Evolutionary conservation across 2,888 invertebrate species (phyloP).

Genomic region (Amphimallon solstitiale): DNA sequence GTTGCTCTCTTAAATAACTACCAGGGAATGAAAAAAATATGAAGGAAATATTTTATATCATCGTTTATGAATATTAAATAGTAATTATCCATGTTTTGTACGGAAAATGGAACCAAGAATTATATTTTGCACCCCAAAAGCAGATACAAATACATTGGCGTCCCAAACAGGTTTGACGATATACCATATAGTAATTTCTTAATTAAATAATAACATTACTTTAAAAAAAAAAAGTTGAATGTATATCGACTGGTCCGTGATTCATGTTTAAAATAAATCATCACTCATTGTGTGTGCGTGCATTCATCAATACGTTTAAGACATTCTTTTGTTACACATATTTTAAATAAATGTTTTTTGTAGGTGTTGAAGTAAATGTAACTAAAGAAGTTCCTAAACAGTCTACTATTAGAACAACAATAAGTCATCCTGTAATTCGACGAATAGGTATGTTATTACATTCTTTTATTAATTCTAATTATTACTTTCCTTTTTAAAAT

Average conservation of each 20-base stretch:
- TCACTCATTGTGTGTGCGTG: conserved; percentile 1
- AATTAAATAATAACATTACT: conserved; percentile 7
- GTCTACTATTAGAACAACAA: neutral
- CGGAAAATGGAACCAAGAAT: conserved; percentile 54
- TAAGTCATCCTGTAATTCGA: neutral
- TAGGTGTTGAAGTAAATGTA: conserved; percentile 23
- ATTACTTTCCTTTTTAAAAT: no score
- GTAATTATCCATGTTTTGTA: conserved; percentile 1
- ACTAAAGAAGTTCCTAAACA: conserved; percentile 15
- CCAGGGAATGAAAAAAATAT: neutral
- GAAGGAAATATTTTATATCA: neutral
- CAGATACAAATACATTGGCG: conserved; percentile 41
- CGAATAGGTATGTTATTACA: conserved; percentile 22
- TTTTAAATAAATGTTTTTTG: conserved; percentile 12
- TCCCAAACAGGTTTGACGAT: conserved; percentile 35
- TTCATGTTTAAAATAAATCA: neutral
- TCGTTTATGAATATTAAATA: neutral
- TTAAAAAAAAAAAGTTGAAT: neutral
- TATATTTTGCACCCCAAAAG: conserved; percentile 56
- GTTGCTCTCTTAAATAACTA: neutral
- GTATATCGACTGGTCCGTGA: neutral
- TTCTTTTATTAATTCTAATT: no score
- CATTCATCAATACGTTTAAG: no score
- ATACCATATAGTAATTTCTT: conserved; percentile 2
- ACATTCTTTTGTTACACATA: conserved; percentile 1